These are phyloP conservation scores for Amitus sp. DNA, from an alignment of 2,888 invertebrate genomes.

Conservation along the genomic window DNA sequence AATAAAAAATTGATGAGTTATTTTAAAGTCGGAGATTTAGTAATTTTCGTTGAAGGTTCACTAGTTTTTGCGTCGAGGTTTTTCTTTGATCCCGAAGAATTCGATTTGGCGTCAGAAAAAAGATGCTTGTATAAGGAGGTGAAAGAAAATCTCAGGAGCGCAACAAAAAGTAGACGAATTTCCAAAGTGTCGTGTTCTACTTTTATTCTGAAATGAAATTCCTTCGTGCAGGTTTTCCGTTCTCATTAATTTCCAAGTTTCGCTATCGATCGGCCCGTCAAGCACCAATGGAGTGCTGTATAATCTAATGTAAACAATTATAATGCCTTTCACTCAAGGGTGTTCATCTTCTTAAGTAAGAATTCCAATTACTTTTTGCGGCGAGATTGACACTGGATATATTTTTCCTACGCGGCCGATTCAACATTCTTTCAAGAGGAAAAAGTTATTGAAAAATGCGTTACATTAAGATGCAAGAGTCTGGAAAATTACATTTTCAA, in stretches of 20 bases:
- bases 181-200: not conserved
- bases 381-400: not conserved
- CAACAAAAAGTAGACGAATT: no score
- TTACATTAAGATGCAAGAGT: not conserved
- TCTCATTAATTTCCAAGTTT: slow-evolving; percentile 16
- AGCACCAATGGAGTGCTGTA: not conserved
- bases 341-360: slow-evolving; percentile 13
- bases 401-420: not conserved
- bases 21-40: no score
- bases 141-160: no score
- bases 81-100: no score
- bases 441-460: slow-evolving; percentile 3
- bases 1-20: no score
- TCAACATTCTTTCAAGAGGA: not conserved
- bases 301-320: slow-evolving; percentile 27
- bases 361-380: slow-evolving; percentile 9
- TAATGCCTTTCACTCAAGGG: slow-evolving; percentile 24
- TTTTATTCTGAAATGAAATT: not conserved
- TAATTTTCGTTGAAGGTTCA: no score
- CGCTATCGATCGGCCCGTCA: slow-evolving; percentile 27
- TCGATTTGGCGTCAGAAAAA: no score
- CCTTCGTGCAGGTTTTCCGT: slow-evolving; percentile 20
- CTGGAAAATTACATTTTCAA: slow-evolving; percentile 1
- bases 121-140: no score
- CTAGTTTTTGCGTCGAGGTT: no score